phyloP scores from a whole-genome alignment of 53 echinoderm and acorn worm genomes.

The Antedon mediterranea region DNA sequence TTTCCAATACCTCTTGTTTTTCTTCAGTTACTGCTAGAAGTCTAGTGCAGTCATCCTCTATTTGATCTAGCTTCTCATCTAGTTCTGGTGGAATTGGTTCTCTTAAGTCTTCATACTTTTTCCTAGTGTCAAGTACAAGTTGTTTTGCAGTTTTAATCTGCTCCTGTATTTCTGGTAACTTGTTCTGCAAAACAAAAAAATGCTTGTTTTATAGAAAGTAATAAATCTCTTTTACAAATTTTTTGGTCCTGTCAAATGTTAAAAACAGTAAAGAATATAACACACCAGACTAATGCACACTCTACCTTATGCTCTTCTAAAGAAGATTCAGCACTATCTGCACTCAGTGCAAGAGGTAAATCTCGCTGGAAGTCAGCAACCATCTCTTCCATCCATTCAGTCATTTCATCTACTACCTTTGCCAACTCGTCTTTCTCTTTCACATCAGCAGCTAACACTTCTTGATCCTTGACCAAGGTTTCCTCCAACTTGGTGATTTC shows the following conservation, averaged over 20 bases:
- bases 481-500: neutral
- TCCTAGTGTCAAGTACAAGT: neutral
- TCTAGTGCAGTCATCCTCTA: slow-evolving; percentile 47
- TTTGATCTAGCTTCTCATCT: slow-evolving; percentile 42
- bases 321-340: neutral
- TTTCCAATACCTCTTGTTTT: slow-evolving; percentile 27
- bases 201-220: too few species aligned
- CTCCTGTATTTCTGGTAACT: neutral
- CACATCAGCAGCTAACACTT: neutral
- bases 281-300: too few species aligned
- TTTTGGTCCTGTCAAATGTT: too few species aligned
- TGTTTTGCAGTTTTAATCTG: neutral
- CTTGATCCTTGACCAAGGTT: neutral
- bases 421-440: neutral
- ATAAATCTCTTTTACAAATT: too few species aligned
- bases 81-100: slow-evolving; percentile 53
- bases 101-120: slow-evolving; percentile 25
- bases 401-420: neutral
- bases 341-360: neutral
- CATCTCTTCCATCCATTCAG: neutral
- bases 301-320: neutral
- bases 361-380: neutral
- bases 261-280: too few species aligned
- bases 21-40: slow-evolving; percentile 46
- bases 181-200: neutral